Percentiles rank a stretch among this genome's conserved stretches.
Evolutionary conservation across 1,140 invertebrate species (phyloP).

Genomic region (Bombus terrestris): DNA sequence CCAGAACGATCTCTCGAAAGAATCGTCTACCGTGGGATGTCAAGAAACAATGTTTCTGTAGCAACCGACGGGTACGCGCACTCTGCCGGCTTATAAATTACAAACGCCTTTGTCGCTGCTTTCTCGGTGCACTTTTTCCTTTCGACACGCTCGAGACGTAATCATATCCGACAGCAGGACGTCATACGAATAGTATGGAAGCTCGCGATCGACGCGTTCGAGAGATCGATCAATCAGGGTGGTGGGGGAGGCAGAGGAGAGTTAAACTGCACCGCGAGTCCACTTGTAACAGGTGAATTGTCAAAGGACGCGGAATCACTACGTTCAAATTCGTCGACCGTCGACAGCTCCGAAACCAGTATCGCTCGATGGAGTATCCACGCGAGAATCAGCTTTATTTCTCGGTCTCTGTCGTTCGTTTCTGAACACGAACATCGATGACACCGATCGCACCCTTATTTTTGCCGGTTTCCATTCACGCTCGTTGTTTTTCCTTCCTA

Average conservation of each 20-base stretch:
- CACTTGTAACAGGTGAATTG: slow-evolving; percentile 46
- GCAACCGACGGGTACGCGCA: background rate
- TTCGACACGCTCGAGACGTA: background rate
- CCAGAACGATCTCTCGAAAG: background rate
- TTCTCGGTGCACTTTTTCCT: background rate
- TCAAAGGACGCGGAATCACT: slow-evolving; percentile 17
- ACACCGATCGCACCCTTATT: slow-evolving; percentile 4
- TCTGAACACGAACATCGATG: background rate
- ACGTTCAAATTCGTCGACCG: background rate
- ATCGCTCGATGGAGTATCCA: background rate
- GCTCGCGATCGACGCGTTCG: slow-evolving; percentile 24
- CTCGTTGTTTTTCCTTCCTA: background rate
- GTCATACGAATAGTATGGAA: background rate
- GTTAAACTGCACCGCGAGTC: background rate
- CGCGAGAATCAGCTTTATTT: background rate
- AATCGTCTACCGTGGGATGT: background rate
- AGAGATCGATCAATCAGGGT: slow-evolving; percentile 1
- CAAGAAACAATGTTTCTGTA: background rate
- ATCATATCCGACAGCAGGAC: background rate
- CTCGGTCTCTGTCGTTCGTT: background rate
- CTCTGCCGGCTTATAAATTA: background rate
- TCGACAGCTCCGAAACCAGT: background rate
- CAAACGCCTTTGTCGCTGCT: background rate
- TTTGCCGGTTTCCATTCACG: slow-evolving; percentile 6
- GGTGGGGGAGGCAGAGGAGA: background rate